A percentile compares a stretch with the other conserved stretches of the same genome.
Evolutionary conservation across 2,888 invertebrate species (phyloP).

Genomic region (Eugnorisma glareosa): DNA sequence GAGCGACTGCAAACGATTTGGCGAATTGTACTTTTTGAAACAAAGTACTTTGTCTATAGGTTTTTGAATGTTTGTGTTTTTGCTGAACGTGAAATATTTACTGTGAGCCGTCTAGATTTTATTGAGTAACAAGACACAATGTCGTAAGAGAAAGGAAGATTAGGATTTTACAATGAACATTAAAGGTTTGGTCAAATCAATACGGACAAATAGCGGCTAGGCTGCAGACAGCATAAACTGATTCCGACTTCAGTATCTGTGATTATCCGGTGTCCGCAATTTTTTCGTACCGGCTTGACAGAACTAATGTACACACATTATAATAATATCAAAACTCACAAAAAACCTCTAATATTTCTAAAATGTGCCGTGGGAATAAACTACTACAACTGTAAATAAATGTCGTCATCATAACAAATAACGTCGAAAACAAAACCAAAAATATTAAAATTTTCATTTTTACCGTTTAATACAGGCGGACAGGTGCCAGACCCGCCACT

Average conservation of each 20-base stretch:
- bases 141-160: too few species aligned
- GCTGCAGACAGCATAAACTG: background rate
- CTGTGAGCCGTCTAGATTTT: background rate
- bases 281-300: background rate
- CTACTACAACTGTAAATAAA: too few species aligned
- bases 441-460: background rate
- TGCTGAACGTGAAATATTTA: background rate
- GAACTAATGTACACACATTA: too few species aligned
- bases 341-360: too few species aligned
- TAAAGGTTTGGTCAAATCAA: background rate
- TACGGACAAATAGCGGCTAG: background rate
- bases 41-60: slow-evolving; percentile 2
- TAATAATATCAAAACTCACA: too few species aligned
- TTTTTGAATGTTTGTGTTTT: slow-evolving; percentile 4
- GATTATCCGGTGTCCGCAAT: background rate
- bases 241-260: background rate
- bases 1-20: slow-evolving; percentile 6
- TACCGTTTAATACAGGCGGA: background rate
- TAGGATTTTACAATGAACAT: background rate
- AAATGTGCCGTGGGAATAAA: too few species aligned
- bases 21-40: slow-evolving; percentile 11
- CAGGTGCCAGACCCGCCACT: slow-evolving; percentile 9
- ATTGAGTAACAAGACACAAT: background rate
- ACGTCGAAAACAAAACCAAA: background rate
- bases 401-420: background rate